Conservation (phyloP, 2,888 invertebrate species). For the Melolontha melolontha region DNA sequence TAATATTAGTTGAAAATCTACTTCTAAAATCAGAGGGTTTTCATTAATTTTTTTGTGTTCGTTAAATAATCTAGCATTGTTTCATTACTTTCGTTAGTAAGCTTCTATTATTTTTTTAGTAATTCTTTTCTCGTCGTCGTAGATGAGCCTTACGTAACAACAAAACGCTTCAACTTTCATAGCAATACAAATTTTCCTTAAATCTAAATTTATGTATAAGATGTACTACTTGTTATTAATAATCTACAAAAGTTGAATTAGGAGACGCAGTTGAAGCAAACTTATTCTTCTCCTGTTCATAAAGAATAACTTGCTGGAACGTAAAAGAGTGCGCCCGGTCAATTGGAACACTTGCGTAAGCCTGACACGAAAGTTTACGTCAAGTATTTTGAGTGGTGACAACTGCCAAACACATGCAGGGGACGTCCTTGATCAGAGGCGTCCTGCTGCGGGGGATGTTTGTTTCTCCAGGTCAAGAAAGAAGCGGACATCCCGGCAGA, state of each 20-base stretch:
- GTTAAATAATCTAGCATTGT: constrained; percentile 23
- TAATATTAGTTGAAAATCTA: constrained; percentile 35
- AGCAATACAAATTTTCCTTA: constrained; percentile 58
- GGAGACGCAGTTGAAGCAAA: constrained; percentile 26
- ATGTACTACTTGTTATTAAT: constrained; percentile 12
- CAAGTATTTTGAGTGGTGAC: constrained; percentile 44
- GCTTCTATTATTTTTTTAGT: constrained; percentile 2
- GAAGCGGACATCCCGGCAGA: constrained; percentile 55
- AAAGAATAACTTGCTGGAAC: constrained; percentile 30
- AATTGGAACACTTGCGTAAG: constrained; percentile 46
- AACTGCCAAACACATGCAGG: constrained; percentile 53
- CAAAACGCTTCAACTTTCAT: constrained; percentile 42
- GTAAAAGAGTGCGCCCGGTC: constrained; percentile 22
- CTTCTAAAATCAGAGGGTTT: constrained; percentile 59
- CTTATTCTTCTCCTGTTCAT: constrained; percentile 19
- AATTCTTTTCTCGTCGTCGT: constrained; percentile 16
- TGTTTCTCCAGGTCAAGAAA: constrained; percentile 60
- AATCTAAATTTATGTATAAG: constrained; percentile 46
- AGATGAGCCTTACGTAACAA: constrained; percentile 35
- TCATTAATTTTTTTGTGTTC: constrained; percentile 39
- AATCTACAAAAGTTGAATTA: constrained; percentile 27
- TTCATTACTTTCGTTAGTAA: constrained; percentile 30
- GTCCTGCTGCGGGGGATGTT: constrained; percentile 51
- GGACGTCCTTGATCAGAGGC: constrained; percentile 57
- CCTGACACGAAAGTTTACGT: constrained; percentile 55